Conservation (phyloP, 2,888 invertebrate genomes). For the Chromoteleia sp. region DNA sequence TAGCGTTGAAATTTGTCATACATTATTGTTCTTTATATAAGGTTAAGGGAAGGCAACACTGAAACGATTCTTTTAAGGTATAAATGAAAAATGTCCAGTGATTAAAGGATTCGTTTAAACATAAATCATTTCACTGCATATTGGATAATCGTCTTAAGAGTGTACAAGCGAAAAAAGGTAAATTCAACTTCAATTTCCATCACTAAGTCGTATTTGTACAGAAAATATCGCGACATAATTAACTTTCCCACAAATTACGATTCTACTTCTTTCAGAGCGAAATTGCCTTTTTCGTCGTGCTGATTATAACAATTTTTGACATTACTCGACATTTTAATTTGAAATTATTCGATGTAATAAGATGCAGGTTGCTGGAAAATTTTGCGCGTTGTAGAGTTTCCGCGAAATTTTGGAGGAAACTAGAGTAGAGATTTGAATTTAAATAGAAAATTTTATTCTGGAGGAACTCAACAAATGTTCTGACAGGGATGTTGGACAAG, state of each 20-base stretch:
- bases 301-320: slow-evolving; percentile 11
- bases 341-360: slow-evolving; percentile 10
- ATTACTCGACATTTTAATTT: no score
- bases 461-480: slow-evolving; percentile 16
- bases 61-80: no score
- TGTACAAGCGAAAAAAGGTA: no score
- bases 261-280: neutral
- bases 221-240: neutral
- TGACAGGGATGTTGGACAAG: slow-evolving; percentile 15
- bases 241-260: neutral
- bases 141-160: no score
- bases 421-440: slow-evolving; percentile 31
- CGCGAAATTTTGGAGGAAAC: slow-evolving; percentile 13
- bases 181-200: no score
- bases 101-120: no score
- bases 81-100: no score
- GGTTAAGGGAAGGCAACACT: no score
- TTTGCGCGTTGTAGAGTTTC: slow-evolving; percentile 11
- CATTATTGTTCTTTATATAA: no score
- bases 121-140: no score
- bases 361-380: slow-evolving; percentile 27
- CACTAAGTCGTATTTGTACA: no score
- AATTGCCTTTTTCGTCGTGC: neutral
- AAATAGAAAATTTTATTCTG: slow-evolving; percentile 41
- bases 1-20: no score